phyloP scores from a whole-genome alignment of 2,113 vertebrate species.

The Macrotis lagotis region DNA sequence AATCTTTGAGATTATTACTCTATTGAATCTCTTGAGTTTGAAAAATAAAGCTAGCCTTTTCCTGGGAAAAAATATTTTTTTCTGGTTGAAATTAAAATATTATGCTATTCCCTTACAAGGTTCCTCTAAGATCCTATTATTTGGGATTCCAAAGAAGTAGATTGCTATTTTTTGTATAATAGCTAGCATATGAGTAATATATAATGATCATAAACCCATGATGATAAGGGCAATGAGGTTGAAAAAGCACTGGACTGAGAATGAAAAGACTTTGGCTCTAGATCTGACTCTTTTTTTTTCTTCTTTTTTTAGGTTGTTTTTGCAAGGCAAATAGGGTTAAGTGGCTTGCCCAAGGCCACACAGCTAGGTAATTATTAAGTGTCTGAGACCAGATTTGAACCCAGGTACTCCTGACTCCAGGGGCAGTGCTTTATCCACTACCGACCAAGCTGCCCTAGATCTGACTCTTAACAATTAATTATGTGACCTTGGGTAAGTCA shows the following conservation, averaged over 20 bases:
- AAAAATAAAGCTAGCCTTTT: neutral
- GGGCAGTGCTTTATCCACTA: too few species aligned
- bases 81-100: neutral
- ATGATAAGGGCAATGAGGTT: neutral
- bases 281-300: neutral
- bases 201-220: neutral
- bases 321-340: too few species aligned
- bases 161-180: neutral
- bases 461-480: neutral
- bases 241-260: neutral
- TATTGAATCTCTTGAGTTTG: neutral
- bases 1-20: neutral
- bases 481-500: neutral
- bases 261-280: neutral
- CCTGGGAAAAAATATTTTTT: neutral
- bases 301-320: too few species aligned
- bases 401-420: too few species aligned
- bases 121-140: neutral
- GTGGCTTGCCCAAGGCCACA: too few species aligned
- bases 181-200: neutral
- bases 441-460: too few species aligned
- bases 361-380: too few species aligned
- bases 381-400: too few species aligned
- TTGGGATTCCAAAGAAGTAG: neutral
- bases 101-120: neutral